Base-by-base conservation (phyloP, 2,888 invertebrate species). In the Tachina fera region DNA sequence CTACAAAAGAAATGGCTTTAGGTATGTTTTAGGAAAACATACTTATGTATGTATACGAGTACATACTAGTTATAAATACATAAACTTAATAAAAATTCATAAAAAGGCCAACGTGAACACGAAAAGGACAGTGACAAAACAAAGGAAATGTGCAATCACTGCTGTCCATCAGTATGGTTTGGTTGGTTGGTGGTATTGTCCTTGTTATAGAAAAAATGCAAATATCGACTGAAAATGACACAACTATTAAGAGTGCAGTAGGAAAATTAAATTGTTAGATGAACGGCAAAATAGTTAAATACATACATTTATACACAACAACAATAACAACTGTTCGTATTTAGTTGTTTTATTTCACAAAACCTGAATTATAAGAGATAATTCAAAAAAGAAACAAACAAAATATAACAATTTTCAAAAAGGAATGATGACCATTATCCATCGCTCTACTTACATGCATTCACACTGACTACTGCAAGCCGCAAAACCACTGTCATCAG, bases 201-300 rank as follows among this genome's bases (percentile, higher is more conserved):
- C 75, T 79, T 71, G 82, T 85, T 85, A 82, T 71, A 71, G 43
- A 60, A 82, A 82, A 78, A 85, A 78, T 71, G 78, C 70, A 60
- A 71, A 78, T 56, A 68, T 31, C 49, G 19, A 56, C 19, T 31
- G 56, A 60, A 70, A 13, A 63, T 51, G 6, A 1, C n/a, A 19
- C n/a, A 45, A 76, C 19, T 13, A 19, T 45, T 41, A 19, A 41
- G 16, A 11, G 16, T 16, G 45, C 9, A 31, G 9, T 47, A 58
- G 53, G 51, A 65, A 60, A 51, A 72, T 49, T 56, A 53, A 58
- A 60, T 49, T 49, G 49, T 41, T 70, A 51, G 49, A 60, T 58
- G 13, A 31, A 6, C 31, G 31, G 31, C 31, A 6, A 31, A 31
- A 31, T 31, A 31, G 5, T 31, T 31, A 6, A 6, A 6, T 31